A percentile compares a stretch with the other conserved stretches of the same genome.
These are phyloP conservation scores for Odontomyia ornata DNA, from an alignment of 2,888 invertebrate species.

Conservation along the genomic window DNA sequence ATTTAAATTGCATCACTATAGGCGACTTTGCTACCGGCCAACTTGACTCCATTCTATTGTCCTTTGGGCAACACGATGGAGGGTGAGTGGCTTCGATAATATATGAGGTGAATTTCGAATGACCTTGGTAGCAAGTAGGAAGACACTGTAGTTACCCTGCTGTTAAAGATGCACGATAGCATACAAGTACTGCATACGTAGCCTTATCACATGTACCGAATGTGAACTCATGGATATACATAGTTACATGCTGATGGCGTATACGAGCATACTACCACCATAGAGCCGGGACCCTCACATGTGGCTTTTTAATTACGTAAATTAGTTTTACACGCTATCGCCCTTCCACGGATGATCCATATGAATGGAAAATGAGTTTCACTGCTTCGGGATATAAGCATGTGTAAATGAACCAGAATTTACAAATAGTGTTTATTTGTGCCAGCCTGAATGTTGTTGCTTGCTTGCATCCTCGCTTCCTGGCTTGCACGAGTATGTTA, in stretches of 20 bases:
- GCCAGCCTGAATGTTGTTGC: neutral
- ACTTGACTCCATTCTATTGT: conserved; percentile 13
- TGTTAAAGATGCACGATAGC: conserved; percentile 49
- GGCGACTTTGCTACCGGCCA: neutral
- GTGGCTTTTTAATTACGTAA: conserved; percentile 64
- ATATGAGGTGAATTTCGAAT: conserved; percentile 61
- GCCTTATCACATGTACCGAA: neutral
- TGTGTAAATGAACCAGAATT: conserved; percentile 48
- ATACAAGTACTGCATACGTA: neutral
- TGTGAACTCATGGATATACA: neutral
- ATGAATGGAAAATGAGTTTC: conserved; percentile 45
- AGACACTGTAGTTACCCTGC: conserved; percentile 44
- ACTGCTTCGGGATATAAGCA: conserved; percentile 41
- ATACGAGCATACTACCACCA: neutral
- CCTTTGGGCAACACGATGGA: conserved; percentile 4
- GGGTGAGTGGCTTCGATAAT: conserved; percentile 17
- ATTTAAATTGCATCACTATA: too few relatives aligned
- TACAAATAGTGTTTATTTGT: conserved; percentile 8
- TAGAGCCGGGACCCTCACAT: conserved; percentile 51
- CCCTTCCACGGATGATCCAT: conserved; percentile 45
- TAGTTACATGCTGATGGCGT: conserved; percentile 30
- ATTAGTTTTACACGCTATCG: conserved; percentile 59
- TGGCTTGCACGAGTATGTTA: neutral
- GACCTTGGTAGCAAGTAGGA: conserved; percentile 60
- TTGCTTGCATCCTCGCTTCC: neutral